Evolutionary conservation across 1,140 invertebrate genomes (phyloP).

Genomic region (Cheumatopsyche charites): DNA sequence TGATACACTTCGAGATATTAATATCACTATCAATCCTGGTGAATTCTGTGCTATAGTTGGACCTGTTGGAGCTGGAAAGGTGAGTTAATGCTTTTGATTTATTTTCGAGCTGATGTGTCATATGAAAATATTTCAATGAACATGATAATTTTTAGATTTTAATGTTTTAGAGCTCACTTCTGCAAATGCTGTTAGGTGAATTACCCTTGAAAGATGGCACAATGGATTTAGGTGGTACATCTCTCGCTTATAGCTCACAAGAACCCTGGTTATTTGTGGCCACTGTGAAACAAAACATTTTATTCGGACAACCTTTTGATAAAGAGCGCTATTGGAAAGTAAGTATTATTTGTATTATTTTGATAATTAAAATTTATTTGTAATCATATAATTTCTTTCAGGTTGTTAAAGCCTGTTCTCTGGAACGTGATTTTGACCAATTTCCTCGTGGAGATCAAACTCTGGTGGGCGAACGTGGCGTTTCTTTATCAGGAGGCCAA

Average conservation of each 20-base stretch:
- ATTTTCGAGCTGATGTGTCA: background rate
- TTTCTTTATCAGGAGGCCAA: constrained; percentile 75
- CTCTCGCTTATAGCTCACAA: constrained; percentile 75
- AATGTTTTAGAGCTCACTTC: constrained; percentile 69
- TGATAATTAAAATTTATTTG: background rate
- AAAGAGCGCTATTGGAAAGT: constrained; percentile 70
- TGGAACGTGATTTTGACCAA: constrained; percentile 68
- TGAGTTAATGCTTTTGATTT: constrained; percentile 50
- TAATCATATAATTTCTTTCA: constrained; percentile 50
- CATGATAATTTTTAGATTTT: constrained; percentile 41
- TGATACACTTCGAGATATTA: constrained; percentile 68
- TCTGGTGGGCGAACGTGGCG: constrained; percentile 79
- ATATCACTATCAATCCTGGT: constrained; percentile 64
- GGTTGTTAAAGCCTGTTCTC: constrained; percentile 59
- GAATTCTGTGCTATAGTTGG: constrained; percentile 77
- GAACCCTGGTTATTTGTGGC: constrained; percentile 79
- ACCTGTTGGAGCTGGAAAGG: constrained; percentile 80
- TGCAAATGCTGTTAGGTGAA: constrained; percentile 77
- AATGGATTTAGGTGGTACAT: constrained; percentile 65
- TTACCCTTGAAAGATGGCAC: constrained; percentile 67
- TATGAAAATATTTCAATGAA: background rate
- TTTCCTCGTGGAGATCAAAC: constrained; percentile 72
- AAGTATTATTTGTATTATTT: constrained; percentile 14
- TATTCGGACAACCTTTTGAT: constrained; percentile 75
- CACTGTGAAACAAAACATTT: constrained; percentile 75